A percentile compares a stretch with the other conserved stretches of the same genome.
These are phyloP conservation scores for Bursaphelenchus okinawaensis DNA, from an alignment of 2,888 invertebrate genomes.

Conservation along the genomic window DNA sequence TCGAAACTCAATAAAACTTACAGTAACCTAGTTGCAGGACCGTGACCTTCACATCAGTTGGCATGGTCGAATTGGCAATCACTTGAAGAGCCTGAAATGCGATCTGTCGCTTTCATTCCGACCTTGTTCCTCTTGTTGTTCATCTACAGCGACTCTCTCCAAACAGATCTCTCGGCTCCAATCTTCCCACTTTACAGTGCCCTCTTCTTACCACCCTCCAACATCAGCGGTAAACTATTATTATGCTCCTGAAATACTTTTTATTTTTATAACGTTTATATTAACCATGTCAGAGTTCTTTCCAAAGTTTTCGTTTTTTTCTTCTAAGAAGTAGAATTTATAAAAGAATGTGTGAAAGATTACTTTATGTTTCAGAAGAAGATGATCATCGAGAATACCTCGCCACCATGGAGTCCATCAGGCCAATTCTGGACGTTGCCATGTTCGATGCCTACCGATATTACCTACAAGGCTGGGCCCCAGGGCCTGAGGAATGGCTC, in stretches of 20 bases:
- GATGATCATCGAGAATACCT: constrained; percentile 5
- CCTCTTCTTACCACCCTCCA: constrained; percentile 25
- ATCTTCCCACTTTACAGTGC: constrained; percentile 28
- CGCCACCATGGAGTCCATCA: constrained; percentile 24
- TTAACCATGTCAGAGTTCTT: not conserved
- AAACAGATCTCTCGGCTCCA: not conserved
- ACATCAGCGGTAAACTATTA: constrained; percentile 5
- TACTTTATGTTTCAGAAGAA: too few species aligned
- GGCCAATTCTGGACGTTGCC: constrained; percentile 32
- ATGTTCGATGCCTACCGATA: constrained; percentile 27
- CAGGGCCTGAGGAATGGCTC: constrained; percentile 24
- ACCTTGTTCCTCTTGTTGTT: not conserved
- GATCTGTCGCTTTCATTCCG: not conserved
- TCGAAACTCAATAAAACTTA: too few species aligned
- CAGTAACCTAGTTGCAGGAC: too few species aligned
- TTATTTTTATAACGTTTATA: constrained; percentile 2
- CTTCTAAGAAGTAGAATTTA: too few species aligned
- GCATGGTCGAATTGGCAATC: not conserved
- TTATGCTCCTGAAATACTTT: not conserved
- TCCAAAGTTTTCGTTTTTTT: not conserved
- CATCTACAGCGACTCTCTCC: too few species aligned
- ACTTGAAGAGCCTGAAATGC: not conserved
- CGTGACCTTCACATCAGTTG: not conserved
- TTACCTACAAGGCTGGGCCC: constrained; percentile 26
- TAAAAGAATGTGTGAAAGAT: too few species aligned